Evolutionary conservation across 1,140 invertebrate genomes (phyloP), one percentile per base, ranked within the genome.

Genomic region (Temnothorax nylanderi): DNA sequence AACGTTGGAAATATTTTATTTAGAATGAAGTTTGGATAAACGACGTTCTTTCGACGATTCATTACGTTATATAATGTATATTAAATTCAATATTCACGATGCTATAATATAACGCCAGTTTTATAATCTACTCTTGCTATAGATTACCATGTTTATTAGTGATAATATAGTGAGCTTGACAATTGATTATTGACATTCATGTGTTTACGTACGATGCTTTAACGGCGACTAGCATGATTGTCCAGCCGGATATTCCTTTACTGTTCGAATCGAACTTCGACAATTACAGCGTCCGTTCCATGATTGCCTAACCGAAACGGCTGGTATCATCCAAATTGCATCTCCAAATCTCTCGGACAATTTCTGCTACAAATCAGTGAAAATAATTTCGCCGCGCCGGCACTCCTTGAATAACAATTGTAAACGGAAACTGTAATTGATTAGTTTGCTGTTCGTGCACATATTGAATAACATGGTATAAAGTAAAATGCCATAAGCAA

Each of bases 361-460:
- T 84, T 60, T 74, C 80, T 74, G 41, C 26, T 74, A 54, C 10
- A 75, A 84, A 84, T 84, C 37, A 84, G 11, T 60, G 80, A 84
- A 84, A 84, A 84, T 84, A 75, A 84, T 84, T 74, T 47, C 41
- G 69, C n/a, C 7, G 32, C 11, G 26, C 11, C 34, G 47, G 51
- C 51, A 26, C 0, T 82, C 26, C 41, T 74, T 75, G 69, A 75
- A 82, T 60, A 82, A 72, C 51, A 72, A 74, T 72, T 74, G 41
- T 67, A 49, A 82, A 49, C 54, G 16, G 54, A 60, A 74, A 58
- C 41, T 74, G n/a, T 32, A 84, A n/a, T 75, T 49, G 69, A 84
- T 84, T 84, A 84, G 34, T 84, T 82, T 49, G 4, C 32, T 32
- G 3, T 74, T 60, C 44, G 54, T 72, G 41, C 41, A 41, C 13